Conservation (phyloP, 1,140 invertebrate species). For the Uloborus diversus region DNA sequence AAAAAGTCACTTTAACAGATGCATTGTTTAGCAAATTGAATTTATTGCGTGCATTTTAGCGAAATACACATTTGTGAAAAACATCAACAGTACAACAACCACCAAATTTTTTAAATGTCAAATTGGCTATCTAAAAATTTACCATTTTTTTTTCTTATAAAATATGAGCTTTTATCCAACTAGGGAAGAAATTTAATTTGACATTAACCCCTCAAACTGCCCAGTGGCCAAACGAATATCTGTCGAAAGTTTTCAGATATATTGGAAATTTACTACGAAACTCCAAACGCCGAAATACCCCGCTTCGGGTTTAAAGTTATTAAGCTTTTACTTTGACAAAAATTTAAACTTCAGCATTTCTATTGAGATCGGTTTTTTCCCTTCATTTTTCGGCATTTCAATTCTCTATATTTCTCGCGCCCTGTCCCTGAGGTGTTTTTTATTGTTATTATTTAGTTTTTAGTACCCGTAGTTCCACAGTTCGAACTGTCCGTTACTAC, state of each 20-base stretch:
- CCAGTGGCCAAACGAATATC: background rate
- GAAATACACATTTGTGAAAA: no score
- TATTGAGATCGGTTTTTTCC: background rate
- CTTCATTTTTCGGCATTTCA: slow-evolving; percentile 11
- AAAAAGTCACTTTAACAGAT: no score
- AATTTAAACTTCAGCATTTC: slow-evolving; percentile 4
- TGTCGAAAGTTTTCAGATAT: slow-evolving; percentile 19
- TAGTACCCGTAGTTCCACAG: slow-evolving; percentile 31
- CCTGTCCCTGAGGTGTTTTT: slow-evolving; percentile 3
- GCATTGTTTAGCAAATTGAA: no score
- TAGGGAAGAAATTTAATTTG: background rate
- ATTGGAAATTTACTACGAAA: slow-evolving; percentile 16
- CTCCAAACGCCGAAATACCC: slow-evolving; percentile 8
- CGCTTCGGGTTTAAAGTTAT: slow-evolving; percentile 21
- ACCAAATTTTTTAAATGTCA: no score
- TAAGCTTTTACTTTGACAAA: slow-evolving; percentile 34
- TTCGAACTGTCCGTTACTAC: slow-evolving; percentile 33
- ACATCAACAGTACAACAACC: no score
- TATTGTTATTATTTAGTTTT: slow-evolving; percentile 51
- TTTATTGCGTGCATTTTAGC: no score
- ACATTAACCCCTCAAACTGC: background rate
- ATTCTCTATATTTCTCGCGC: slow-evolving; percentile 30
- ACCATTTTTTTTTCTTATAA: no score
- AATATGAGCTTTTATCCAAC: background rate
- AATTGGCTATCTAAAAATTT: no score